phyloP scores from a whole-genome alignment of 2,113 vertebrate species.

The Camelus bactrianus region DNA sequence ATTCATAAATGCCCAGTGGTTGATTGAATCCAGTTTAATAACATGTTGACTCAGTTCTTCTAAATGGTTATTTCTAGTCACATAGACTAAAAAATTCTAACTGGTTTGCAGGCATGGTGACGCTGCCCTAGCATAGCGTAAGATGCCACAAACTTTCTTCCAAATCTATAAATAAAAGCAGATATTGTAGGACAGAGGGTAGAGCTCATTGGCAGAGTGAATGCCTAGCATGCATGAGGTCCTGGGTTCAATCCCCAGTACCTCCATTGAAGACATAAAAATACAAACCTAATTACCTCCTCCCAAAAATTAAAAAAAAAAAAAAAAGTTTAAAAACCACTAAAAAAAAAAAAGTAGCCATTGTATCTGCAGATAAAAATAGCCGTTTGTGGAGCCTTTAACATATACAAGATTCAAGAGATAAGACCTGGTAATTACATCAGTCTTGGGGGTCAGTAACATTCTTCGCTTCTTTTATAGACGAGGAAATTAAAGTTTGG shows the following conservation, averaged over 20 bases:
- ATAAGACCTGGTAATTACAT: neutral
- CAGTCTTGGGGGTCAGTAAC: neutral
- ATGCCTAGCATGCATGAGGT: too few species aligned
- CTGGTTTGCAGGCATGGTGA: neutral
- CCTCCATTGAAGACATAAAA: too few species aligned
- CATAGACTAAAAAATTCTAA: neutral
- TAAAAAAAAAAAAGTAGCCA: too few species aligned
- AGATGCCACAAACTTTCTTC: neutral
- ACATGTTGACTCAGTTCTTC: neutral
- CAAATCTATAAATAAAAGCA: neutral
- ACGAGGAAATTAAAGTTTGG: neutral
- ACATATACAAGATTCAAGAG: fast-evolving
- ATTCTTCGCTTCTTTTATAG: neutral
- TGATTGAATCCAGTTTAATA: slow-evolving; percentile 10
- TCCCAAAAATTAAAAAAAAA: too few species aligned
- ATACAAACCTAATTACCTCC: too few species aligned
- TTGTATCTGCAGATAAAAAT: too few species aligned
- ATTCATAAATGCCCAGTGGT: neutral
- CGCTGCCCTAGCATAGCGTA: neutral
- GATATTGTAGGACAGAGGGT: too few species aligned
- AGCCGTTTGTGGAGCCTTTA: neutral
- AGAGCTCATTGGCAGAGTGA: too few species aligned
- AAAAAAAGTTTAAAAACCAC: too few species aligned
- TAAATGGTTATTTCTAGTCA: neutral
- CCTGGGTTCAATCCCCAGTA: too few species aligned